These are phyloP conservation scores for Cantharis nigra DNA, from an alignment of 2,888 invertebrate species.

Conservation along the genomic window DNA sequence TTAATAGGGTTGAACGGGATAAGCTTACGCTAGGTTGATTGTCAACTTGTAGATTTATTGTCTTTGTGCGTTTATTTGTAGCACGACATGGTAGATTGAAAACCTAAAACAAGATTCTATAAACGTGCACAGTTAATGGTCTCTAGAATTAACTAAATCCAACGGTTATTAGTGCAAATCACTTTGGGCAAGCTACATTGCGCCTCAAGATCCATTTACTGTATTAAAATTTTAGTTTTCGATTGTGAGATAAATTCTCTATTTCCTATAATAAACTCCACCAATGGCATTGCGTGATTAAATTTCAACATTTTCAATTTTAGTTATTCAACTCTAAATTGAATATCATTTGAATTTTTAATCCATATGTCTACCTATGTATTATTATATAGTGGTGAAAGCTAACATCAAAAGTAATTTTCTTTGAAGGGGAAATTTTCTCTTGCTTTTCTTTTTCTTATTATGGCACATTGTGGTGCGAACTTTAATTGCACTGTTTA, in stretches of 20 bases:
- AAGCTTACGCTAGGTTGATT: slow-evolving; percentile 1
- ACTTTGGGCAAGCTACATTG: slow-evolving; percentile 20
- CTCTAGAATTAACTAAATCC: slow-evolving; percentile 28
- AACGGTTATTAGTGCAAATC: slow-evolving; percentile 27
- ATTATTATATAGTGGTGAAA: not conserved
- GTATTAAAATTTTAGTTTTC: slow-evolving; percentile 28
- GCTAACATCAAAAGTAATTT: not conserved
- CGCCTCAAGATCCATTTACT: slow-evolving; percentile 20
- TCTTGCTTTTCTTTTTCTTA: not conserved
- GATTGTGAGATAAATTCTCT: slow-evolving; percentile 8
- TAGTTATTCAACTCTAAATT: not conserved
- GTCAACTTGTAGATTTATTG: slow-evolving; percentile 16
- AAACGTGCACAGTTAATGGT: slow-evolving; percentile 26
- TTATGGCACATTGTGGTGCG: not conserved
- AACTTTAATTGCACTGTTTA: not conserved
- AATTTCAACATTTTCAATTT: slow-evolving; percentile 5
- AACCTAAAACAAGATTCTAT: slow-evolving; percentile 23
- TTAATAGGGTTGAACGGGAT: slow-evolving; percentile 7
- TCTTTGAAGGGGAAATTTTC: not conserved
- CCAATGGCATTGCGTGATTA: not conserved
- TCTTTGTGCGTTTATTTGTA: slow-evolving; percentile 17
- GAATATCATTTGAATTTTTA: not conserved
- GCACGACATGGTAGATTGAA: slow-evolving; percentile 16
- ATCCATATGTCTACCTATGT: not conserved
- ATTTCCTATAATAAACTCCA: not conserved